phyloP scores from a whole-genome alignment of 2,888 invertebrate species.

The Patella ulyssiponensis region DNA sequence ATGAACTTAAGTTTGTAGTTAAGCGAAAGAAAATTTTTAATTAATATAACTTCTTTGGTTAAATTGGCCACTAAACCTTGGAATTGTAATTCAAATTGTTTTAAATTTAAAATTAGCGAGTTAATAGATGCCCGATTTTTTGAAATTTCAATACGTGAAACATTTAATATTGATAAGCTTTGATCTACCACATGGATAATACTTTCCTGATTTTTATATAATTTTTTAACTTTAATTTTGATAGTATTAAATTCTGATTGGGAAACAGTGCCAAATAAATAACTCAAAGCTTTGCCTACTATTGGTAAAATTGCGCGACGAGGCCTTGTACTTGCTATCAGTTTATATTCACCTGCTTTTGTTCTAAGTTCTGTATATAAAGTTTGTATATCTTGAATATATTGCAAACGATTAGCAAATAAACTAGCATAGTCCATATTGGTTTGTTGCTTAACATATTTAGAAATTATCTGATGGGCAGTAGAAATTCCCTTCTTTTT shows the following conservation, averaged over 20 bases:
- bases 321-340: not conserved
- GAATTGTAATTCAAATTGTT: not conserved
- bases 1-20: not conserved
- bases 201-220: not conserved
- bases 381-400: too few species aligned
- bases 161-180: slow-evolving; percentile 9
- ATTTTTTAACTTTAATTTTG: not conserved
- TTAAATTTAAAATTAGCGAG: not conserved
- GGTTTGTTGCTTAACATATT: too few species aligned
- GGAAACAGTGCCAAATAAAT: not conserved
- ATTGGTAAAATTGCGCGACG: slow-evolving; percentile 9
- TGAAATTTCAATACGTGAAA: not conserved
- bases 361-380: too few species aligned
- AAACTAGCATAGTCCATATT: too few species aligned
- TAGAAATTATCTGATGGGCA: too few species aligned
- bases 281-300: not conserved
- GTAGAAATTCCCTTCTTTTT: too few species aligned
- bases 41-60: not conserved
- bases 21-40: not conserved
- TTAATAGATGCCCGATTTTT: not conserved
- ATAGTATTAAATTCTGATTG: not conserved
- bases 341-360: too few species aligned
- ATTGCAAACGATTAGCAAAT: too few species aligned
- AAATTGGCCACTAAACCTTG: not conserved
- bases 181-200: slow-evolving; percentile 9